A percentile compares a stretch with the other conserved stretches of the same genome.
These are phyloP conservation scores for Tyrannus savana DNA, from an alignment of 2,113 vertebrate species.

Conservation along the genomic window DNA sequence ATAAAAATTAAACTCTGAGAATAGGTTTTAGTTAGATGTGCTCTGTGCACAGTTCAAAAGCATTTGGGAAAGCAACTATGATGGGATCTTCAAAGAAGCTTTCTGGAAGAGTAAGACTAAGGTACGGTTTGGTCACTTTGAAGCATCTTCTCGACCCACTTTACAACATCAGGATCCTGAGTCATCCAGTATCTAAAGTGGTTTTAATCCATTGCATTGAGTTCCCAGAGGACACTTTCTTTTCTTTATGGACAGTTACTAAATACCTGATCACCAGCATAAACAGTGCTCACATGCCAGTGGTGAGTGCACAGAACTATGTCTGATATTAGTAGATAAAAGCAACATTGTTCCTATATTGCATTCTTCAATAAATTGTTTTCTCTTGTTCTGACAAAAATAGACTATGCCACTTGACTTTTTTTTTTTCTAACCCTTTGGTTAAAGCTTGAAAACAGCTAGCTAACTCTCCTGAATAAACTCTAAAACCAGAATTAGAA, in stretches of 20 bases:
- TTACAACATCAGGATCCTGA: not conserved
- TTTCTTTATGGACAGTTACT: not conserved
- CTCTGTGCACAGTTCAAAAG: not conserved
- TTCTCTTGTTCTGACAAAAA: constrained; percentile 42
- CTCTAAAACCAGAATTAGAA: constrained; percentile 65
- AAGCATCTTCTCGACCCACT: not conserved
- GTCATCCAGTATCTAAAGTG: not conserved
- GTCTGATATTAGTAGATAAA: not conserved
- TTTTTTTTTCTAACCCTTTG: not conserved
- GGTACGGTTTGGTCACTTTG: accelerated
- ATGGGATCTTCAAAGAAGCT: not conserved
- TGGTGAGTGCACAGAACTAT: not conserved
- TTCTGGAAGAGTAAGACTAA: not conserved
- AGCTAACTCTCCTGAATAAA: constrained; percentile 32
- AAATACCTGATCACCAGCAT: not conserved
- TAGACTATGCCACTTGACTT: not conserved
- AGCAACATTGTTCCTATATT: not conserved
- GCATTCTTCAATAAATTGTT: not conserved
- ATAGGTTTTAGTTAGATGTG: not conserved
- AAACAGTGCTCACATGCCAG: not conserved
- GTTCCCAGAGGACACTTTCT: not conserved
- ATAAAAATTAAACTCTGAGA: not conserved
- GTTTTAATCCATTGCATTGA: not conserved
- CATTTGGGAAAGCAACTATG: not conserved
- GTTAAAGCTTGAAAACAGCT: constrained; percentile 55